A percentile compares a stretch with the other conserved stretches of the same genome.
These are phyloP conservation scores for Colistium nudipinnis DNA, from an alignment of 2,113 vertebrate species.

Conservation along the genomic window DNA sequence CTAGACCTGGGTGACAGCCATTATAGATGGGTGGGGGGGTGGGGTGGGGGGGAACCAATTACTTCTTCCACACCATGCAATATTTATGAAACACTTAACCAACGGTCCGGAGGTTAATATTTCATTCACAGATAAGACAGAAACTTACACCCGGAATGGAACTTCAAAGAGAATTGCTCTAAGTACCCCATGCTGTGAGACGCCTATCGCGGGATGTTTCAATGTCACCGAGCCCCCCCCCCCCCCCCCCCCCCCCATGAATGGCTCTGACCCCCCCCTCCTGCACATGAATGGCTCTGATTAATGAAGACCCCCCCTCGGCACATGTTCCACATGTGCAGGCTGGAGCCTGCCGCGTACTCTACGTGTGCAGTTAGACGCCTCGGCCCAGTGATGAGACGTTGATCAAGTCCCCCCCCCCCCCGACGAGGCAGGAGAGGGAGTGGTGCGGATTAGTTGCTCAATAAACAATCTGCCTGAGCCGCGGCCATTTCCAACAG, in stretches of 20 bases:
- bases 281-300: slow-evolving; percentile 44
- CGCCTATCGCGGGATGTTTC: slow-evolving; percentile 42
- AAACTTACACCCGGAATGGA: slow-evolving; percentile 57
- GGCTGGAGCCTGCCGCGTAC: slow-evolving; percentile 38
- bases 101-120: slow-evolving; percentile 77
- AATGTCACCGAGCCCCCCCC: slow-evolving; percentile 36
- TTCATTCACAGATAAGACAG: slow-evolving; percentile 75
- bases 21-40: too few species aligned
- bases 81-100: slow-evolving; percentile 82
- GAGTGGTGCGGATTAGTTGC: slow-evolving; percentile 67
- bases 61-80: slow-evolving; percentile 75
- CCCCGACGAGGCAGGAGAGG: slow-evolving; percentile 26
- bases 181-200: slow-evolving; percentile 42
- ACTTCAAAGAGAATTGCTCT: slow-evolving; percentile 61
- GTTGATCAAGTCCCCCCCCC: slow-evolving; percentile 59
- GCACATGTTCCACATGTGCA: slow-evolving; percentile 30
- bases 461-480: slow-evolving; percentile 77
- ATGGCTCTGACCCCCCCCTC: slow-evolving; percentile 44
- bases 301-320: slow-evolving; percentile 47
- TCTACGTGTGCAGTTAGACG: slow-evolving; percentile 59
- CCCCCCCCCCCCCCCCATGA: too few species aligned
- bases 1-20: slow-evolving; percentile 66
- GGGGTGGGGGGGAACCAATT: slow-evolving; percentile 77
- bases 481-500: slow-evolving; percentile 59
- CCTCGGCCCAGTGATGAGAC: slow-evolving; percentile 42